These are phyloP conservation scores for Melanotaenia maccullochi DNA, from an alignment of 2,797 vertebrate genomes.

Conservation along the genomic window DNA sequence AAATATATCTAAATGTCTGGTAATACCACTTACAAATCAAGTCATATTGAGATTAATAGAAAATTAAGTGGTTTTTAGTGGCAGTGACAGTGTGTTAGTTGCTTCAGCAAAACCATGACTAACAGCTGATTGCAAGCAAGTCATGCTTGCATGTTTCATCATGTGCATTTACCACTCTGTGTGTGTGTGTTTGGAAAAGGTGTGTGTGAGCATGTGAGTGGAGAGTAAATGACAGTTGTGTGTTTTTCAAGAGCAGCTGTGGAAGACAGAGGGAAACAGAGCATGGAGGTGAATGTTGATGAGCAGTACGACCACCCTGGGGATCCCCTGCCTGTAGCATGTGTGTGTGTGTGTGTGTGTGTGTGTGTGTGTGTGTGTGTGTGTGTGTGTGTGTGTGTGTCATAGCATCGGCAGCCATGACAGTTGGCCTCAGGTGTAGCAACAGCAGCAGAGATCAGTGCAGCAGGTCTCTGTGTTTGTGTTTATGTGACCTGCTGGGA, in stretches of 20 bases:
- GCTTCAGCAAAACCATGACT: too few relatives aligned
- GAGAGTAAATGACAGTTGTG: constrained; percentile 11
- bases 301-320: not conserved
- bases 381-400: not conserved
- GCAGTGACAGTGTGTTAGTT: too few relatives aligned
- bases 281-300: constrained; percentile 7
- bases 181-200: constrained; percentile 5
- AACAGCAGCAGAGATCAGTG: constrained; percentile 46
- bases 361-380: constrained; percentile 2
- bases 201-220: constrained; percentile 7
- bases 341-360: not conserved
- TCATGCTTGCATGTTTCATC: too few relatives aligned
- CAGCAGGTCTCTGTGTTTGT: constrained; percentile 51
- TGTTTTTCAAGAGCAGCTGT: constrained; percentile 17
- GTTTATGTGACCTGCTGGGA: constrained; percentile 36
- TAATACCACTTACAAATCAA: too few relatives aligned
- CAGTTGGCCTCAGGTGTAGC: constrained; percentile 63
- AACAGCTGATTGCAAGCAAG: too few relatives aligned
- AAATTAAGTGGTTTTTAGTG: too few relatives aligned
- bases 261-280: constrained; percentile 18
- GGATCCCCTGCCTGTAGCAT: not conserved
- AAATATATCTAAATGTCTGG: too few relatives aligned
- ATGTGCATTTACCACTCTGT: not conserved
- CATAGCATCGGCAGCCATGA: constrained; percentile 17
- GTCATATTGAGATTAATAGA: too few relatives aligned